Evolutionary conservation across 2,797 vertebrate genomes (phyloP), one percentile per base, ranked within the genome.

Genomic region (Spea hammondii): DNA sequence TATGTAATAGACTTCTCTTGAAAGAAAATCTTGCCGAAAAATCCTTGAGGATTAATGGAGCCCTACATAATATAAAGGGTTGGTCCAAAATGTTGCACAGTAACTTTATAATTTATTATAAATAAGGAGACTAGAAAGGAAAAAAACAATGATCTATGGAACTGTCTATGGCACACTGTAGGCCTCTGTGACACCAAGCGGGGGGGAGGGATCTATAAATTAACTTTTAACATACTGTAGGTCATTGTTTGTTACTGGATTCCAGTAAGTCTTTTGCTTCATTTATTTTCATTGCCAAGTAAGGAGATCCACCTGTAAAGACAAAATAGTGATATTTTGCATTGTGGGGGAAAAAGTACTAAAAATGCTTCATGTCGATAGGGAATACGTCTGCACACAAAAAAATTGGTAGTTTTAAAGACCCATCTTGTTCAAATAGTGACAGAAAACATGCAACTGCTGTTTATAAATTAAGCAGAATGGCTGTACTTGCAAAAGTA

Each of bases 251-350:
- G 69, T 65, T 85, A 84, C 90, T 90, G 76, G 95, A 94, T 86
- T 97, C 94, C 79, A 98, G 69, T 81, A 98, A 83, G 85, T 97
- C 95, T 91, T 97, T 98, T 60, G 96, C 96, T 90, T 98, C 95
- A 53, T 96, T 98, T 90, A 97, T 96, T 91, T 98, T 98, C 50
- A 93, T 91, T 62, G 96, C 95, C 55, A 98, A 87, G 86, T 95
- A 98, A 0, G 94, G 94, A 62, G 95, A 98, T 76, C 96, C 96
- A 85, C 95, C 96, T 99, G 79, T 83, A 75, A 86, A 76, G 54
- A 85, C 68, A 88, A 72, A 79, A 45, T 50, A 10, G 60, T 54
- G 49, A 66, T 4, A 59, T 48, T 10, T 47, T 70, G 71, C 65
- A 70, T 14, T n/a, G 12, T 48, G 14, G 13, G 11, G 6, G 10